Evolutionary conservation across 2,113 vertebrate species (phyloP).

Genomic region (Pterocles gutturalis): DNA sequence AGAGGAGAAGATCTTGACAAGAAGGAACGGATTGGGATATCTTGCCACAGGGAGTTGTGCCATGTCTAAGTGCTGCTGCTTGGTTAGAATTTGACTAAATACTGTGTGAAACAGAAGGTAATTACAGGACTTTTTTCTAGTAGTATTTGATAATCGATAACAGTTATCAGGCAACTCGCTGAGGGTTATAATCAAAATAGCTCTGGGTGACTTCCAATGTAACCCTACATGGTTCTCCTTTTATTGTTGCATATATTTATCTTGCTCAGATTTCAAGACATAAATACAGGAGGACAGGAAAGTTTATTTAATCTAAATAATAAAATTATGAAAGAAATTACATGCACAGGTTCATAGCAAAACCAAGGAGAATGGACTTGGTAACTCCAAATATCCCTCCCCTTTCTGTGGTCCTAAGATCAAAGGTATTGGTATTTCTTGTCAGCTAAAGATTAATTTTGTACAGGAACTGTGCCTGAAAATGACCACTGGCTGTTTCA

Average conservation of each 20-base stretch:
- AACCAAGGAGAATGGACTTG: neutral
- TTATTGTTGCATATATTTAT: neutral
- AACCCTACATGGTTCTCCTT: neutral
- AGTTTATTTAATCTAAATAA: neutral
- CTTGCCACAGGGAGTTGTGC: neutral
- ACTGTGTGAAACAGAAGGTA: neutral
- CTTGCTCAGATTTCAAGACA: neutral
- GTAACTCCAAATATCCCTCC: neutral
- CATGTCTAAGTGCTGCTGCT: neutral
- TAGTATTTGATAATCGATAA: neutral
- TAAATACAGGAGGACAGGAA: neutral
- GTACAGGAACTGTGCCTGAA: neutral
- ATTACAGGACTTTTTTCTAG: neutral
- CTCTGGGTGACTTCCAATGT: neutral
- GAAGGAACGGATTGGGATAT: neutral
- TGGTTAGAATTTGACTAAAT: neutral
- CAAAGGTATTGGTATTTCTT: neutral
- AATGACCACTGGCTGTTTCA: neutral
- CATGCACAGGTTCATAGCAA: neutral
- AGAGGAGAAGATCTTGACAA: neutral
- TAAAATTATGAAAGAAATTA: neutral
- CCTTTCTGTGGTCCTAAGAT: neutral
- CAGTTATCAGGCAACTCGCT: neutral
- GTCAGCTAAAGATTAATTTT: neutral
- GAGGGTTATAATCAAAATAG: neutral